Evolutionary conservation across 2,113 vertebrate genomes (phyloP).

Genomic region (Willisornis vidua): DNA sequence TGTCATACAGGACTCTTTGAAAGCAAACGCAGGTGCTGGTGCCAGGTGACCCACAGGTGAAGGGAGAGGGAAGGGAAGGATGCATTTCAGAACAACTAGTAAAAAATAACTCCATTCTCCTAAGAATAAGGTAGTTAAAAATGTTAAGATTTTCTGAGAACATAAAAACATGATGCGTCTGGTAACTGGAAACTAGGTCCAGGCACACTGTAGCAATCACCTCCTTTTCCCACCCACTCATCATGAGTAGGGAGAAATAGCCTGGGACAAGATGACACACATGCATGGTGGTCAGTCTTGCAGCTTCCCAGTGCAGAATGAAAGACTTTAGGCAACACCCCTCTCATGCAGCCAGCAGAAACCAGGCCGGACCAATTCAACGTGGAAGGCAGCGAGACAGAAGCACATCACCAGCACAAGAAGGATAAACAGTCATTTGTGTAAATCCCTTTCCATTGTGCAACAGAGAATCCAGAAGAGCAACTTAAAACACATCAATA

Average conservation of each 20-base stretch:
- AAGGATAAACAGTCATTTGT: background rate
- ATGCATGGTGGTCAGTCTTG: rapidly evolving
- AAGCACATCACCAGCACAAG: background rate
- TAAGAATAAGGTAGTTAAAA: background rate
- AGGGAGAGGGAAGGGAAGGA: background rate
- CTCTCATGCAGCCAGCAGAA: background rate
- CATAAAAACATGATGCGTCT: background rate
- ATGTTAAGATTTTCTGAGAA: background rate
- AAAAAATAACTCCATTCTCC: background rate
- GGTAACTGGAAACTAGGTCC: background rate
- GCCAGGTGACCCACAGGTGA: rapidly evolving
- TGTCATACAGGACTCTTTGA: background rate
- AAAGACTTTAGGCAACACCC: background rate
- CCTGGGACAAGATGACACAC: background rate
- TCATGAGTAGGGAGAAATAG: background rate
- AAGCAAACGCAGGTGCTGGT: background rate
- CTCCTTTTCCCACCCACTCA: background rate
- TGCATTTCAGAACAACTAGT: background rate
- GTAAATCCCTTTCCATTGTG: background rate
- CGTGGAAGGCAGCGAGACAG: background rate
- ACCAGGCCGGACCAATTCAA: background rate
- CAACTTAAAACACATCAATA: background rate
- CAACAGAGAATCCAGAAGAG: background rate
- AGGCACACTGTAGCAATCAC: rapidly evolving
- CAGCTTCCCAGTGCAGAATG: background rate